Evolutionary conservation across 2,113 vertebrate species (phyloP).

Genomic region (Phalacrocorax brasilianus): DNA sequence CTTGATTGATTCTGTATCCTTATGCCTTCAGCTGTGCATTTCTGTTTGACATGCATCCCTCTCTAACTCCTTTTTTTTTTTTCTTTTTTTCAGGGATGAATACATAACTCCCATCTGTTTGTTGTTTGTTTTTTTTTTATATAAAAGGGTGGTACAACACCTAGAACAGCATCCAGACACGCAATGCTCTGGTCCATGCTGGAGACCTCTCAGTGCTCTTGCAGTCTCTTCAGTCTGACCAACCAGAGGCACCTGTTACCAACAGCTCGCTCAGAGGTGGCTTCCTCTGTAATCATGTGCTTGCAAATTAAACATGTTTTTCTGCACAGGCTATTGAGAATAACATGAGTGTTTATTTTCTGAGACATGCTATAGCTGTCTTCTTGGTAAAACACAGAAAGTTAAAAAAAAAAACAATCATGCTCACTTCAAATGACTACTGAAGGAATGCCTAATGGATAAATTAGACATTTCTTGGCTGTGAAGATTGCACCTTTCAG

Average conservation of each 20-base stretch:
- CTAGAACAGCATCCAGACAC: neutral
- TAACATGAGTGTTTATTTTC: neutral
- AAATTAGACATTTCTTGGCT: slow-evolving; percentile 16
- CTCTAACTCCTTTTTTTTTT: neutral
- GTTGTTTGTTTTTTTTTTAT: neutral
- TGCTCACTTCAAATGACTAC: neutral
- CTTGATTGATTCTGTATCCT: neutral
- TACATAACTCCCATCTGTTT: neutral
- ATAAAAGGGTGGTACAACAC: neutral
- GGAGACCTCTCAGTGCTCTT: neutral
- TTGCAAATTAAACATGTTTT: slow-evolving; percentile 13
- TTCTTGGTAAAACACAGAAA: neutral
- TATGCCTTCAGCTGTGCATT: neutral
- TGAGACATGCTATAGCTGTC: neutral
- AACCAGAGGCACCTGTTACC: neutral
- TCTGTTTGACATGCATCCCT: neutral
- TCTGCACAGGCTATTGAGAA: neutral
- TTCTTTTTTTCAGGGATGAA: neutral
- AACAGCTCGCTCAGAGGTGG: neutral
- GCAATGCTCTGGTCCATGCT: neutral
- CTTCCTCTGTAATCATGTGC: neutral
- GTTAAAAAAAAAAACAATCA: neutral
- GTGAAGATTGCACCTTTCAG: neutral
- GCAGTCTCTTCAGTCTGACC: neutral
- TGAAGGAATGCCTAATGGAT: slow-evolving; percentile 11